A percentile compares a stretch with the other conserved stretches of the same genome.
Conservation (phyloP, 2,113 vertebrate species). For the Lampris megalopsis region DNA sequence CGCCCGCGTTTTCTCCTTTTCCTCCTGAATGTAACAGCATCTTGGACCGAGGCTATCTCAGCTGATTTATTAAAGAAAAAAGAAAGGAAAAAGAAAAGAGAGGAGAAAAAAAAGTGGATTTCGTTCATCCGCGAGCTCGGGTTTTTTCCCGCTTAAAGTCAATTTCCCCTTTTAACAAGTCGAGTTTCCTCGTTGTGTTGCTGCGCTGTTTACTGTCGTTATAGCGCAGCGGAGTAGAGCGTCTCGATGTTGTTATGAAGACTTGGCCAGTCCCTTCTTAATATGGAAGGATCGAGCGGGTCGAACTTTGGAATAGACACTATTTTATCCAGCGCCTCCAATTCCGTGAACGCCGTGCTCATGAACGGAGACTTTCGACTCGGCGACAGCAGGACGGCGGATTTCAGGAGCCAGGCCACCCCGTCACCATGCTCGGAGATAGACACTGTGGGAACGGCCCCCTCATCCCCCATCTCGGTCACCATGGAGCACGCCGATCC, state of each 20-base stretch:
- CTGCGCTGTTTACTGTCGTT: not conserved
- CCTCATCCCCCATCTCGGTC: slow-evolving; percentile 95
- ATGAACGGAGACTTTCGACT: slow-evolving; percentile 96
- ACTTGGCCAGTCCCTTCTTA: slow-evolving; percentile 79
- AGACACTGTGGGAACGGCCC: slow-evolving; percentile 93
- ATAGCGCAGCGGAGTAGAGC: slow-evolving; percentile 44
- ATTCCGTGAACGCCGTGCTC: slow-evolving; percentile 88
- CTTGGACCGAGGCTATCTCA: slow-evolving; percentile 60
- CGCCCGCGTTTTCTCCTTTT: slow-evolving; percentile 63
- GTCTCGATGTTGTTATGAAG: slow-evolving; percentile 84
- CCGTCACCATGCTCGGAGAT: slow-evolving; percentile 95
- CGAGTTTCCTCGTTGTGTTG: slow-evolving; percentile 7
- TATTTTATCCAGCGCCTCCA: slow-evolving; percentile 90
- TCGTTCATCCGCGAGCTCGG: no score
- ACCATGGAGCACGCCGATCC: slow-evolving; percentile 90
- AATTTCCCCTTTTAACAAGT: slow-evolving; percentile 32
- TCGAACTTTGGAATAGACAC: slow-evolving; percentile 99
- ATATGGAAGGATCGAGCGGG: slow-evolving; percentile 95
- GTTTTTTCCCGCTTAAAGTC: slow-evolving; percentile 25
- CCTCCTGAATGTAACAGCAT: slow-evolving; percentile 72
- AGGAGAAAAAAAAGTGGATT: no score
- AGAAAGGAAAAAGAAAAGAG: no score
- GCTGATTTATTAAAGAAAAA: not conserved
- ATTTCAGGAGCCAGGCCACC: slow-evolving; percentile 92
- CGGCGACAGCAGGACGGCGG: slow-evolving; percentile 88